Conservation (phyloP, 2,113 vertebrate species). For the Bucco capensis region DNA sequence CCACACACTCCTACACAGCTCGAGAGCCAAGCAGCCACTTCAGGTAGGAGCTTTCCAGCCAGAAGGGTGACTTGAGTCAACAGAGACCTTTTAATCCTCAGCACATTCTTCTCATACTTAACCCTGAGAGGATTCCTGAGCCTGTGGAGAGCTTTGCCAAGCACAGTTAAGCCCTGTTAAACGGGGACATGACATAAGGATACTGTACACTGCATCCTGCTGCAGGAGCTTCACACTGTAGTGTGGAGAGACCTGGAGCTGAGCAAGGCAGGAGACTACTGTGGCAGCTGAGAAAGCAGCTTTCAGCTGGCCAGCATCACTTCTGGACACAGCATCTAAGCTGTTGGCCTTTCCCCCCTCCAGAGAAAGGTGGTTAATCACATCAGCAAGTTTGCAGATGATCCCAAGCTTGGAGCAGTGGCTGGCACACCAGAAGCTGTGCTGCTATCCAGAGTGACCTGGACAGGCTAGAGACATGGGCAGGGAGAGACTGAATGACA, state of each 20-base stretch:
- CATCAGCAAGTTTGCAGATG: no score
- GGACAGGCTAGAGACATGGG: no score
- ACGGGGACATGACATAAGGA: not conserved
- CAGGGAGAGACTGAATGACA: no score
- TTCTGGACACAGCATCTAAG: not conserved
- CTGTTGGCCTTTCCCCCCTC: not conserved
- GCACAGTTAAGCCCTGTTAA: slow-evolving; percentile 60
- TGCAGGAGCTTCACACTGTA: not conserved
- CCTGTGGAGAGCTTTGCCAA: not conserved
- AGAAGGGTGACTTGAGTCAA: not conserved
- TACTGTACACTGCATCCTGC: not conserved
- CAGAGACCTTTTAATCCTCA: slow-evolving; percentile 18
- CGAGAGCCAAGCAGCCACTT: not conserved
- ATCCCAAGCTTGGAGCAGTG: no score
- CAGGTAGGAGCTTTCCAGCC: not conserved
- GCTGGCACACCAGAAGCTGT: no score
- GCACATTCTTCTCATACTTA: not conserved
- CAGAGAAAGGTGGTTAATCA: not conserved
- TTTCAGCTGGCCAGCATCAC: rapidly evolving
- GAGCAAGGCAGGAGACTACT: not conserved
- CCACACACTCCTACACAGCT: not conserved
- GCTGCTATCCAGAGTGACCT: no score
- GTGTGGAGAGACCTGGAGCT: not conserved
- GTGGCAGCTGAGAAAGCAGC: not conserved
- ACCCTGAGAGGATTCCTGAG: not conserved